Percentiles rank a stretch among this genome's conserved stretches.
phyloP scores from a whole-genome alignment of 1,140 invertebrate genomes.

The Ostrea edulis region DNA sequence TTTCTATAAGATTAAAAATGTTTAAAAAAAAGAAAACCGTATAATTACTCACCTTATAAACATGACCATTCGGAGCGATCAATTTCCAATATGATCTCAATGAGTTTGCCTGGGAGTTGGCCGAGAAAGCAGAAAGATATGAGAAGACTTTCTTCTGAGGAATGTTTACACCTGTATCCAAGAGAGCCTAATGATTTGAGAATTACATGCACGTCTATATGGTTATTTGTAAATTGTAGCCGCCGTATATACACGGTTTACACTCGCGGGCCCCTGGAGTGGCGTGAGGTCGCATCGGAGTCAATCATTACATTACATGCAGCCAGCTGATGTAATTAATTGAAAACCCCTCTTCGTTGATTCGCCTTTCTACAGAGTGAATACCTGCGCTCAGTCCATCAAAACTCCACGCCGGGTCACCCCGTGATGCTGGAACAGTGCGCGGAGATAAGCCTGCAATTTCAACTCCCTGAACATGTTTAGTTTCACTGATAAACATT shows the following conservation, averaged over 20 bases:
- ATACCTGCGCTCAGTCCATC: neutral
- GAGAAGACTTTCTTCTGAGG: neutral
- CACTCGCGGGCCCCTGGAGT: neutral
- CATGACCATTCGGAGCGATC: neutral
- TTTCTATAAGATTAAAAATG: neutral
- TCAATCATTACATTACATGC: conserved; percentile 15
- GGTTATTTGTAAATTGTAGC: conserved; percentile 12
- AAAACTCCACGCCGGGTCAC: neutral
- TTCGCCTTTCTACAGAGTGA: too few species aligned
- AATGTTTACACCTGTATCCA: conserved; percentile 18
- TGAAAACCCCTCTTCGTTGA: neutral
- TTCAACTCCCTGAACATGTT: neutral
- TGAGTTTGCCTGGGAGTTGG: neutral
- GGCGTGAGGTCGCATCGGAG: conserved; percentile 3
- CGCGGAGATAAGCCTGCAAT: neutral
- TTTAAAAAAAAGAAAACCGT: neutral
- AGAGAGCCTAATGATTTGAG: neutral
- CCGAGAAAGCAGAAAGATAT: neutral
- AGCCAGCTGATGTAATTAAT: conserved; percentile 12
- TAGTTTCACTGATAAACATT: neutral
- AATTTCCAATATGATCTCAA: neutral
- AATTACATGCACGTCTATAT: neutral
- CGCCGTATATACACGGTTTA: neutral
- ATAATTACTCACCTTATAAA: neutral
- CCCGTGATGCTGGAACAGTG: neutral